Conservation (phyloP, 2,797 vertebrate genomes). For the Lerista edwardsae region DNA sequence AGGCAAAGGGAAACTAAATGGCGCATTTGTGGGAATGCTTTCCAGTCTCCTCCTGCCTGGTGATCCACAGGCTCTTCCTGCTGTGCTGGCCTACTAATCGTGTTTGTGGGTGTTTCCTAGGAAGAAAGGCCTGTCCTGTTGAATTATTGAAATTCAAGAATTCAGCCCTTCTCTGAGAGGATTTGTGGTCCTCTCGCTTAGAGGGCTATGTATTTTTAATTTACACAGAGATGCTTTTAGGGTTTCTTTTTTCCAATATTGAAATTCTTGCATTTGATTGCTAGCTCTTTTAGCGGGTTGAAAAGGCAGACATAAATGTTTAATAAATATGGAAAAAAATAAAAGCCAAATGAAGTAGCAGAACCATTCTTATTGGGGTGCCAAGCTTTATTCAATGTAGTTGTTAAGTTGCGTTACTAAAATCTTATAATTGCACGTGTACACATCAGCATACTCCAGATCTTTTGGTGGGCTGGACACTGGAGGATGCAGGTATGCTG, state of each 20-base stretch:
- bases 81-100: neutral
- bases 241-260: neutral
- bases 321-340: neutral
- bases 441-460: neutral
- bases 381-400: neutral
- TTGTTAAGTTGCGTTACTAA: neutral
- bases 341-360: neutral
- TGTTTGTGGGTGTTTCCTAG: neutral
- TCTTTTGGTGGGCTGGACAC: neutral
- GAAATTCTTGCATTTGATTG: neutral
- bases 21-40: neutral
- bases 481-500: neutral
- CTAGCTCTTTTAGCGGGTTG: neutral
- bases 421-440: neutral
- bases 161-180: neutral
- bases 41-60: neutral
- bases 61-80: neutral
- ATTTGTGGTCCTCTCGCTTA: neutral
- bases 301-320: neutral
- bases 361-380: neutral
- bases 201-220: neutral
- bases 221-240: neutral
- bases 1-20: neutral
- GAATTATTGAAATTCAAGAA: neutral
- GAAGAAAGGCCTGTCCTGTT: neutral